Conservation (phyloP, 2,888 invertebrate species). For the Neuroscelio doddi region DNA sequence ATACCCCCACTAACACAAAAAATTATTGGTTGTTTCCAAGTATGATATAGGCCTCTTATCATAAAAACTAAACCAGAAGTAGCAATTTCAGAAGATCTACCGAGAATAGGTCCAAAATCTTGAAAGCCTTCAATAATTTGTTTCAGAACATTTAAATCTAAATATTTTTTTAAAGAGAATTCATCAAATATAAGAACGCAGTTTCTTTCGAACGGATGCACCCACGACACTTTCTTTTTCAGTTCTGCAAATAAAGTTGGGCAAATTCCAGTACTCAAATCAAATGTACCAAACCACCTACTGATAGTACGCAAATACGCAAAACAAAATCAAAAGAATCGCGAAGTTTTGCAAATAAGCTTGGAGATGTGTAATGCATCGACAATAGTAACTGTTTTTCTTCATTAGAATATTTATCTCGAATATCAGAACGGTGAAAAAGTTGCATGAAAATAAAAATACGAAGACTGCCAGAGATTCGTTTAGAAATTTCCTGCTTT, state of each 20-base stretch:
- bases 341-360: neutral
- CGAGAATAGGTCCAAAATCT: neutral
- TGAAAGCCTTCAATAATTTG: conserved; percentile 11
- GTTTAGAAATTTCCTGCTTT: neutral
- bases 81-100: neutral
- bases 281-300: neutral
- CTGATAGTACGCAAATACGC: neutral
- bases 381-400: neutral
- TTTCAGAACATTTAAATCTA: conserved; percentile 1
- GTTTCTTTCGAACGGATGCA: conserved; percentile 1
- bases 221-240: neutral
- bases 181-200: conserved; percentile 14
- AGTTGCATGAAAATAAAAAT: neutral
- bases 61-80: conserved; percentile 8
- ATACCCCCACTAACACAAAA: neutral
- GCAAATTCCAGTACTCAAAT: neutral
- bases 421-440: neutral
- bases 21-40: conserved; percentile 13
- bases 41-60: conserved; percentile 5
- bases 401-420: neutral
- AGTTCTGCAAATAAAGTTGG: neutral
- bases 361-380: neutral
- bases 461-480: neutral
- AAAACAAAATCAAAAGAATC: neutral
- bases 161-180: conserved; percentile 10